phyloP scores from a whole-genome alignment of 1,140 invertebrate species.

The Apolygus lucorum region DNA sequence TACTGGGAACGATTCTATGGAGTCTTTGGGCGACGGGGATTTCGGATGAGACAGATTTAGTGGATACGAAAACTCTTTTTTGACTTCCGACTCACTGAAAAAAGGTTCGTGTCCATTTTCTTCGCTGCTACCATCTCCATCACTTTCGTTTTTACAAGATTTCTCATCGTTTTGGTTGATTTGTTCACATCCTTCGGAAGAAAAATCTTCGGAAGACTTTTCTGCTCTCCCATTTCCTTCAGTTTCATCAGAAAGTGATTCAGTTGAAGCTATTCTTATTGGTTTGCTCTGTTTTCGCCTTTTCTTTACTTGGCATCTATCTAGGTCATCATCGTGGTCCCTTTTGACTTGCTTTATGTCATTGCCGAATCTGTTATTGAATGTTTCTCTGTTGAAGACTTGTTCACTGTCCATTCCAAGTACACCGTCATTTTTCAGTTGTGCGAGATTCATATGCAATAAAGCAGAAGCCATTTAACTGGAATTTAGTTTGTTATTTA shows the following conservation, averaged over 20 bases:
- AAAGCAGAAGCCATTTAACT: conserved; percentile 30
- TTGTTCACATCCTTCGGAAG: neutral
- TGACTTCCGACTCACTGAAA: conserved; percentile 9
- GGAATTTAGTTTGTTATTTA: neutral
- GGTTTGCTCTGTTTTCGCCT: conserved; percentile 35
- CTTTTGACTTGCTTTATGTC: conserved; percentile 19
- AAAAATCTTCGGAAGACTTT: neutral
- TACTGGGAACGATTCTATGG: conserved; percentile 13
- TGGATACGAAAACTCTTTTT: conserved; percentile 25
- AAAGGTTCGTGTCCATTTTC: neutral
- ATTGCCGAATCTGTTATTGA: neutral
- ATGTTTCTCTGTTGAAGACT: conserved; percentile 17
- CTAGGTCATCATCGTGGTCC: conserved; percentile 29
- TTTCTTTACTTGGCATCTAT: conserved; percentile 32
- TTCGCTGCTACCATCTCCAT: conserved; percentile 3
- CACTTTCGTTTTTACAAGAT: conserved; percentile 16
- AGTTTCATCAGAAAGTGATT: conserved; percentile 15
- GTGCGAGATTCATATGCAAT: conserved; percentile 29
- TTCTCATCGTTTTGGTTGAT: neutral
- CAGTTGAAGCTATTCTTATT: conserved; percentile 31
- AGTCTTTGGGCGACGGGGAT: conserved; percentile 23
- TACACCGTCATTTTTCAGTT: conserved; percentile 28
- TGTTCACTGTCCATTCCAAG: conserved; percentile 26
- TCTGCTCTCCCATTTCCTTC: neutral
- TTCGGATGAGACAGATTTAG: conserved; percentile 29